These are phyloP conservation scores for Aviceda subcristata DNA, from an alignment of 2,113 vertebrate species.

Conservation along the genomic window DNA sequence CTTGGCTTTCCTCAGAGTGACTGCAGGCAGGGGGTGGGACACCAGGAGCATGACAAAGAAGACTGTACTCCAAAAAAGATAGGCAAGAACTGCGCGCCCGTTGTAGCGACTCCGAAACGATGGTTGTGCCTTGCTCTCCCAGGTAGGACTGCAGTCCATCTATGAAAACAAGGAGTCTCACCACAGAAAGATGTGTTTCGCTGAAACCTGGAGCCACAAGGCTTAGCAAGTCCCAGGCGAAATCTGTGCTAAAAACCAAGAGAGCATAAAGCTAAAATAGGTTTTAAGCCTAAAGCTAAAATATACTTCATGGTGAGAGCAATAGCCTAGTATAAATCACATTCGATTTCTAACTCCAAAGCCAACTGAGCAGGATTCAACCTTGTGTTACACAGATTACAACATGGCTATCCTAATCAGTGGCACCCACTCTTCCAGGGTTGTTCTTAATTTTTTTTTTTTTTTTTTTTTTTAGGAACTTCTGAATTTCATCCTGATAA, in stretches of 20 bases:
- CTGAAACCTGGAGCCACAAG: not conserved
- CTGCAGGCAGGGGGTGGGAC: not conserved
- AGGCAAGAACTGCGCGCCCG: fast-evolving
- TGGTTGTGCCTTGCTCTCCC: not conserved
- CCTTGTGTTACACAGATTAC: not conserved
- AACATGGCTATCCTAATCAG: not conserved
- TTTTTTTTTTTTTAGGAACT: not conserved
- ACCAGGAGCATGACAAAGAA: not conserved
- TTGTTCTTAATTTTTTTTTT: not conserved
- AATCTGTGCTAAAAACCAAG: not conserved
- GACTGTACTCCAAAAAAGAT: not conserved
- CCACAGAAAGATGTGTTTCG: not conserved
- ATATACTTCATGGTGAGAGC: not conserved
- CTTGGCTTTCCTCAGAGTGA: not conserved
- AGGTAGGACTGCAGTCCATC: not conserved
- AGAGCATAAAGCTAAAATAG: not conserved
- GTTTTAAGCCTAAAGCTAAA: not conserved
- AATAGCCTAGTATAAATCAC: not conserved
- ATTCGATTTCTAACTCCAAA: not conserved
- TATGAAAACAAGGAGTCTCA: not conserved
- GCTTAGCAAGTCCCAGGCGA: not conserved
- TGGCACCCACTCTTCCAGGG: not conserved
- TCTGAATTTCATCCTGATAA: not conserved
- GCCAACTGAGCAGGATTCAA: not conserved
- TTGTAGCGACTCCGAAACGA: not conserved